Evolutionary conservation across 2,888 invertebrate genomes (phyloP).

Genomic region (Agrotis clavis): DNA sequence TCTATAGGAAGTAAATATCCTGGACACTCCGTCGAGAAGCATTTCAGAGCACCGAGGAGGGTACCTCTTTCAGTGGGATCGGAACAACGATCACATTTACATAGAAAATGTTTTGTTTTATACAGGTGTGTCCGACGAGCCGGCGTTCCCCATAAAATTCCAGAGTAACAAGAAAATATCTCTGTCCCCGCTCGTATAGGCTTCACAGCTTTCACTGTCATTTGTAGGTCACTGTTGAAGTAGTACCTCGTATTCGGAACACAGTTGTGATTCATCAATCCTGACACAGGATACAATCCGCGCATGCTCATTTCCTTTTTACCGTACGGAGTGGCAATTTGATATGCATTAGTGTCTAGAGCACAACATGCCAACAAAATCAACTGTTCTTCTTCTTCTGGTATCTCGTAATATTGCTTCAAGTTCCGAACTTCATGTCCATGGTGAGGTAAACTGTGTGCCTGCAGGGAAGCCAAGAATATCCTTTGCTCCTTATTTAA

Average conservation of each 20-base stretch:
- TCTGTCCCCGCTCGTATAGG: constrained; percentile 92
- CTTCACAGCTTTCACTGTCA: constrained; percentile 92
- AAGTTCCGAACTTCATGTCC: constrained; percentile 91
- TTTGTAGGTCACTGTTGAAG: constrained; percentile 90
- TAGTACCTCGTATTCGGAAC: constrained; percentile 92
- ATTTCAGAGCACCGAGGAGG: constrained; percentile 90
- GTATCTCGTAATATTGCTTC: constrained; percentile 87
- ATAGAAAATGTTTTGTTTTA: constrained; percentile 93
- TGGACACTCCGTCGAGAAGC: constrained; percentile 88
- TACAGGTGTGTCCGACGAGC: constrained; percentile 92
- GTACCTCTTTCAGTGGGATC: constrained; percentile 93
- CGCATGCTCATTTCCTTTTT: constrained; percentile 89
- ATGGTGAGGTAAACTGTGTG: constrained; percentile 89
- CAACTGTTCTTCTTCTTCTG: constrained; percentile 89
- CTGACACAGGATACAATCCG: constrained; percentile 93
- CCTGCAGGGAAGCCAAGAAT: constrained; percentile 89
- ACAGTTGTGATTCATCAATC: constrained; percentile 93
- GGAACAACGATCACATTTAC: constrained; percentile 92
- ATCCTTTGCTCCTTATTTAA: constrained; percentile 86
- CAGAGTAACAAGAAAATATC: constrained; percentile 93
- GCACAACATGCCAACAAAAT: constrained; percentile 92
- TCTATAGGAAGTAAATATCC: constrained; percentile 91
- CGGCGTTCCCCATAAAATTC: constrained; percentile 93
- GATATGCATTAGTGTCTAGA: constrained; percentile 93
- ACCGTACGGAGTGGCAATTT: constrained; percentile 88